Evolutionary conservation across 1,140 invertebrate genomes (phyloP), one percentile per base, ranked within the genome.

Genomic region (Cyrtorhinus lividipennis): DNA sequence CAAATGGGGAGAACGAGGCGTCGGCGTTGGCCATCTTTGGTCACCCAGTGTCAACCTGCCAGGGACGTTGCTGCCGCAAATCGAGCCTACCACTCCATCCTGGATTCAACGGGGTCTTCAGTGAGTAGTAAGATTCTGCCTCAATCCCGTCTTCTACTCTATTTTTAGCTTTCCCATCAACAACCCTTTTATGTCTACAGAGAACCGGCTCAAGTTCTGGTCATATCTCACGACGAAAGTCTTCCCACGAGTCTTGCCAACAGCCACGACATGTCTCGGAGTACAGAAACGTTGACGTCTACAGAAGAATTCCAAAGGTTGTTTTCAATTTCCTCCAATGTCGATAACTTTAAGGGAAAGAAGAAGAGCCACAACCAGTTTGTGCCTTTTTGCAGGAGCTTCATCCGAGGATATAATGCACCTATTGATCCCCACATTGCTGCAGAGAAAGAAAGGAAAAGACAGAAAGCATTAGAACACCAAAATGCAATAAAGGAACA

Each of bases 401-500:
- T 80, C 70, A 73, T 86, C 38, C 74, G 84, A 64, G 85, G 85
- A 46, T 84, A 87, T 73, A 87, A 86, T 71, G 78, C 82, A 26
- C 83, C 81, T n/a, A 69, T 85, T 45, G 83, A 86, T 68, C 78
- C 82, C 1, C 77, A 81, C 66, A 77, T 83, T 62, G 73, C 83
- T 64, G 81, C 82, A 13, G 82, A 86, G 72, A 74, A 83, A 59
- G 84, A 87, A 73, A 74, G 75, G 61, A 82, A 79, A 70, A 74
- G 85, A 45, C 79, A 84, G 62, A 82, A 84, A 71, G 85, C 85
- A 13, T 68, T 85, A 65, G 83, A 85, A 69, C 76, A 86, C 61
- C 85, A 87, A 70, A 81, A 79, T 45, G 84, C 83, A 12, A 86
- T 88, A 65, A 78, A 83, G 64, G 78, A 79, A 69, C 86, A 88